A percentile compares a stretch with the other conserved stretches of the same genome.
Conservation (phyloP, 2,797 vertebrate genomes). For the Falco berigora region DNA sequence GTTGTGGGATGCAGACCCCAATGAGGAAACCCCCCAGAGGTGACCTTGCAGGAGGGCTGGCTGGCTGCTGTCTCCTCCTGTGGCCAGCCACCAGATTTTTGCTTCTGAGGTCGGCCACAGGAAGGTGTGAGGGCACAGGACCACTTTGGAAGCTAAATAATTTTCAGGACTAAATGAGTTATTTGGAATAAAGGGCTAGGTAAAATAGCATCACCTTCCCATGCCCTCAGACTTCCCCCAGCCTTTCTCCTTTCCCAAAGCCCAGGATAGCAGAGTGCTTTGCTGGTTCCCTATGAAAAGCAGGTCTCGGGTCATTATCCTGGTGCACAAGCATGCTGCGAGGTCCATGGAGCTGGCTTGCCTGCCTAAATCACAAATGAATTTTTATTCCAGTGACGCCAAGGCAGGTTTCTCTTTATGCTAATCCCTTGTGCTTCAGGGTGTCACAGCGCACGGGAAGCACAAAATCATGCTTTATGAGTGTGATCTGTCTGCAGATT, state of each 20-base stretch:
- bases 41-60: not conserved
- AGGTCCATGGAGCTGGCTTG: not conserved
- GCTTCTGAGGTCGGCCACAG: not conserved
- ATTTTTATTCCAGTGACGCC: not conserved
- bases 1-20: not conserved
- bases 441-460: constrained; percentile 9
- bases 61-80: not conserved
- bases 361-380: not conserved
- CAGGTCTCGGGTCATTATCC: not conserved
- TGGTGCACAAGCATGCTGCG: accelerated
- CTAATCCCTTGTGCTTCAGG: constrained; percentile 2
- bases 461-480: constrained; percentile 50
- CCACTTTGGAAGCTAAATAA: not conserved
- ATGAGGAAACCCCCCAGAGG: not conserved
- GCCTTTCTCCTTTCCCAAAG: not conserved
- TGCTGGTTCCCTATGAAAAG: not conserved
- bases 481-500: constrained; percentile 13
- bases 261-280: not conserved
- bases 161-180: not conserved
- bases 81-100: not conserved
- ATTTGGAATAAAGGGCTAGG: not conserved
- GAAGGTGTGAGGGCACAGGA: not conserved
- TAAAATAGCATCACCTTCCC: not conserved
- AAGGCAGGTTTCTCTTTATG: not conserved
- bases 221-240: not conserved